Conservation (phyloP, 2,888 invertebrate species). For the Lepidocyrtoides sp. region DNA sequence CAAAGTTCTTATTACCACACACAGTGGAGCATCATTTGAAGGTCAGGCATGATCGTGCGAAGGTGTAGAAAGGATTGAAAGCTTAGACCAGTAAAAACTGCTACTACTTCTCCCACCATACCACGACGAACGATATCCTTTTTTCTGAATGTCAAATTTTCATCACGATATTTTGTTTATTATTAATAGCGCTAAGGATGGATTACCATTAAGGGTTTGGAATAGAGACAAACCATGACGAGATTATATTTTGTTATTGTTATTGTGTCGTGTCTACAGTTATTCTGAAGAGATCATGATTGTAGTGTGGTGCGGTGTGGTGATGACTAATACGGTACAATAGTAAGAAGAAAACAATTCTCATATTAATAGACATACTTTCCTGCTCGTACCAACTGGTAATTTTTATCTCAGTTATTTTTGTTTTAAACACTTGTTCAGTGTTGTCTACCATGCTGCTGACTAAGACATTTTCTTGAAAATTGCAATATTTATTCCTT, state of each 20-base stretch:
- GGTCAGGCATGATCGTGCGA: conserved; percentile 58
- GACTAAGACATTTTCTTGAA: conserved; percentile 31
- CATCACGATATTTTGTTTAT: conserved; percentile 6
- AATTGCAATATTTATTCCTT: conserved; percentile 36
- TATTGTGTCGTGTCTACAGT: background rate
- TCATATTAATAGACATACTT: background rate
- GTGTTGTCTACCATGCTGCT: background rate
- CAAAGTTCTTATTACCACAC: conserved; percentile 58
- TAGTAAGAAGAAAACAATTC: background rate
- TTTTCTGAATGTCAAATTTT: conserved; percentile 38
- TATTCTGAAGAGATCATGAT: background rate
- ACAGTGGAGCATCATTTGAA: conserved; percentile 52
- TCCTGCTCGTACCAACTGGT: background rate
- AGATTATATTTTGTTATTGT: conserved; percentile 4
- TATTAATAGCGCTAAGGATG: conserved; percentile 1
- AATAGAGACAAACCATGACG: background rate
- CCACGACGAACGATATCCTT: background rate
- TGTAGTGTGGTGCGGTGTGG: background rate
- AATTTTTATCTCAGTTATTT: background rate
- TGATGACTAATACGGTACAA: conserved; percentile 39
- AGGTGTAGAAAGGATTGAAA: conserved; percentile 44
- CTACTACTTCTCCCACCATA: background rate
- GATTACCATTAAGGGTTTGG: conserved; percentile 12
- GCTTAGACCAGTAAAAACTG: background rate
- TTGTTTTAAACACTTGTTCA: background rate